Evolutionary conservation across 1,140 invertebrate species (phyloP), one percentile per base, ranked within the genome.

Genomic region (Drosophila sechellia): DNA sequence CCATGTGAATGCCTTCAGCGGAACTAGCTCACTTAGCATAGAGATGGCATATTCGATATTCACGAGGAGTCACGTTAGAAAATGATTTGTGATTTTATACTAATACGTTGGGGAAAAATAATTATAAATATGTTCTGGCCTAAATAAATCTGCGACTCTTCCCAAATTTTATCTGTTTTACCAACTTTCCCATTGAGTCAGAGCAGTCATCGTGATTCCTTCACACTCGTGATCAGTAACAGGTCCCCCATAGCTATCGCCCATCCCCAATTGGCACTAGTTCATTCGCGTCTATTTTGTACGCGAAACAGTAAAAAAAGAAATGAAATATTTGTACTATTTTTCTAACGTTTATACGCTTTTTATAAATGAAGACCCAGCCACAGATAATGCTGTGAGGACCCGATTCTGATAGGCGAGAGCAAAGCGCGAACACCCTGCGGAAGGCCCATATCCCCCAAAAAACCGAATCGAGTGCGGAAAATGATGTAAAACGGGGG

Each of bases 341-440:
- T 85, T 85, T 85, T 86, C 69, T 85, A 85, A 75, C 50, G 55
- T 75, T 75, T 75, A 49, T 76, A 75, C 53, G 34, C 59, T 70
- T 86, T 86, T 86, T 86, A 81, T 87, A 87, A 87, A 87, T 89
- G 84, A 84, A 85, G 48, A 89, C 56, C 69, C 63, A 68, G 77
- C 56, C 40, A 61, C 58, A 65, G 55, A 72, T 65, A 79, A 87
- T 87, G 84, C 61, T 83, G 63, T 79, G 81, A 83, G 75, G 79
- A 55, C 73, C 34, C 70, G 17, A 76, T 76, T 58, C 52, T 54
- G 66, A 35, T 17, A 12, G 63, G 48, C 57, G 46, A 54, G 52
- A 66, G 40, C 64, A 37, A 73, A 80, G 48, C 49, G 27, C 61
- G 59, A 50, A 52, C 57, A 63, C 27, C 20, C 53, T 60, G 48